Evolutionary conservation across 2,888 invertebrate genomes (phyloP).

Genomic region (Luffia ferchaultella): DNA sequence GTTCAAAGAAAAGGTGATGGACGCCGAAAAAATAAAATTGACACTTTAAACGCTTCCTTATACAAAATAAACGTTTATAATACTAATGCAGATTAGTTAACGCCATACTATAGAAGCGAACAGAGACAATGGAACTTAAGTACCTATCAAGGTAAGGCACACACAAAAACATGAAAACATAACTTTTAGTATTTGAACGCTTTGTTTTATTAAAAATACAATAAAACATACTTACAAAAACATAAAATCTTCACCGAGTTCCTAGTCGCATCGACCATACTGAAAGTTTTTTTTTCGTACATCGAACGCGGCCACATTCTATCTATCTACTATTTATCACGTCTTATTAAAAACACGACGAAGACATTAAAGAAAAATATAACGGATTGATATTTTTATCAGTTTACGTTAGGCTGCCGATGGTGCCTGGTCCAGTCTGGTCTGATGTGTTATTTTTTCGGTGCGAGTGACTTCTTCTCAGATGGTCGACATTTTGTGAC

Average conservation of each 20-base stretch:
- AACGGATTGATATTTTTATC: not conserved
- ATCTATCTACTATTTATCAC: not conserved
- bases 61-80: no score
- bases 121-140: no score
- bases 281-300: not conserved
- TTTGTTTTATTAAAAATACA: no score
- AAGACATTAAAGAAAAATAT: not conserved
- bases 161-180: no score
- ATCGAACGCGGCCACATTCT: not conserved
- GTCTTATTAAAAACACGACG: not conserved
- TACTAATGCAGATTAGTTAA: no score
- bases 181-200: no score
- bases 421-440: not conserved
- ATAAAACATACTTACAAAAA: not conserved
- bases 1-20: no score
- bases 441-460: conserved; percentile 5
- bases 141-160: no score
- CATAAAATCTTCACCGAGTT: not conserved
- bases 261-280: not conserved
- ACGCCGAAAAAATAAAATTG: no score
- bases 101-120: no score
- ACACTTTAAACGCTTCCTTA: no score
- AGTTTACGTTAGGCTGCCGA: not conserved
- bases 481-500: conserved; percentile 45
- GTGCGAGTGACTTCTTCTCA: conserved; percentile 1